Conservation (phyloP, 1,140 invertebrate genomes). For the Stegodyphus mimosarum region DNA sequence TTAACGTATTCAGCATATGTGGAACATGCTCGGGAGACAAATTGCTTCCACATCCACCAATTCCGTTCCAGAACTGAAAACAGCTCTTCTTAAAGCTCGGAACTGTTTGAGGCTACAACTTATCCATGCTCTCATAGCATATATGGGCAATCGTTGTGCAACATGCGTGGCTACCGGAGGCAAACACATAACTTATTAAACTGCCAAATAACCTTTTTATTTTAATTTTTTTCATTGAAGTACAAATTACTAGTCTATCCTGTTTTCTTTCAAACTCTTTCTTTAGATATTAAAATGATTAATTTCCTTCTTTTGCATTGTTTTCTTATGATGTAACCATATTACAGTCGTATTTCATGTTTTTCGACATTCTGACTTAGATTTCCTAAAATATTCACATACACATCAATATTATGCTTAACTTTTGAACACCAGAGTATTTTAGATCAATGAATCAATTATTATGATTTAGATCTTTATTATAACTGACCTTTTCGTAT, state of each 20-base stretch:
- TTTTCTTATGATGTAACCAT: not conserved
- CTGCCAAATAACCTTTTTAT: not conserved
- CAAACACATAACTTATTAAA: not conserved
- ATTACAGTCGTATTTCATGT: not conserved
- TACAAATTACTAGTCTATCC: not conserved
- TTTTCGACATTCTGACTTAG: not conserved
- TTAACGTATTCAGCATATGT: not conserved
- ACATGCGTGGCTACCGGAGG: not conserved
- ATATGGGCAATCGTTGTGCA: not conserved
- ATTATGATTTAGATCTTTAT: too few species aligned
- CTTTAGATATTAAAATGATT: not conserved
- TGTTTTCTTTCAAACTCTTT: not conserved
- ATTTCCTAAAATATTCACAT: not conserved
- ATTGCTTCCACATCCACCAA: not conserved
- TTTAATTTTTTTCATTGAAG: not conserved
- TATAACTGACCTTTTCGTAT: too few species aligned
- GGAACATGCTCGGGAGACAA: not conserved
- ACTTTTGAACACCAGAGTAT: not conserved
- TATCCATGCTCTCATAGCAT: not conserved
- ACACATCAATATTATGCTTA: not conserved
- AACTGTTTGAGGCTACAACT: not conserved
- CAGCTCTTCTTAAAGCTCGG: not conserved
- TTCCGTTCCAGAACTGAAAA: not conserved
- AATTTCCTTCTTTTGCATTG: not conserved
- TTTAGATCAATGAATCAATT: too few species aligned